phyloP scores from a whole-genome alignment of 2,888 invertebrate genomes.

The Adelphocoris suturalis region DNA sequence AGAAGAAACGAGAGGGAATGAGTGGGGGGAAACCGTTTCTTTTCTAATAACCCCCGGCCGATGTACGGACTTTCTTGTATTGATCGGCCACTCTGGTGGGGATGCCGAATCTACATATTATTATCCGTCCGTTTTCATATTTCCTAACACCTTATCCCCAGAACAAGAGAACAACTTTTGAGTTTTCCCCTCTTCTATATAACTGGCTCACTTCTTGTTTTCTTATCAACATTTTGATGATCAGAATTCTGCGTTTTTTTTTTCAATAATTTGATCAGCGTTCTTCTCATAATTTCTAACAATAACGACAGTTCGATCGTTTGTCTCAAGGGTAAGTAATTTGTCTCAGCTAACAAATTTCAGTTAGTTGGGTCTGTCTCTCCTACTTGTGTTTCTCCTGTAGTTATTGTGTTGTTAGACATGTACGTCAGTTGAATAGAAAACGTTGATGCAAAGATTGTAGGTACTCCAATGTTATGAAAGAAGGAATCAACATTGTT shows the following conservation, averaged over 20 bases:
- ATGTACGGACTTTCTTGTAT: constrained; percentile 59
- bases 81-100: constrained; percentile 40
- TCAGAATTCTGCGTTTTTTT: background rate
- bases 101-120: constrained; percentile 60
- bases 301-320: too few species aligned
- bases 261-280: background rate
- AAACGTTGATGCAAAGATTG: too few species aligned
- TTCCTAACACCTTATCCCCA: constrained; percentile 58
- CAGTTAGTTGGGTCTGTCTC: too few species aligned
- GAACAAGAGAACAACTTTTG: constrained; percentile 11
- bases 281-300: background rate
- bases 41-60: constrained; percentile 58
- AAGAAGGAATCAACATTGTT: too few species aligned
- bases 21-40: constrained; percentile 50
- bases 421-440: too few species aligned
- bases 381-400: too few species aligned
- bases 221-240: background rate
- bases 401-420: too few species aligned
- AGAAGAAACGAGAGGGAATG: constrained; percentile 48
- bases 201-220: background rate
- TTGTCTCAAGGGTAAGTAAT: too few species aligned
- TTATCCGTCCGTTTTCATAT: constrained; percentile 60
- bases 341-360: too few species aligned
- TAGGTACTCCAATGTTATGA: too few species aligned
- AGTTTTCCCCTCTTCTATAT: background rate